These are phyloP conservation scores for Lutjanus argentimaculatus DNA, from an alignment of 2,797 vertebrate species.

Conservation along the genomic window DNA sequence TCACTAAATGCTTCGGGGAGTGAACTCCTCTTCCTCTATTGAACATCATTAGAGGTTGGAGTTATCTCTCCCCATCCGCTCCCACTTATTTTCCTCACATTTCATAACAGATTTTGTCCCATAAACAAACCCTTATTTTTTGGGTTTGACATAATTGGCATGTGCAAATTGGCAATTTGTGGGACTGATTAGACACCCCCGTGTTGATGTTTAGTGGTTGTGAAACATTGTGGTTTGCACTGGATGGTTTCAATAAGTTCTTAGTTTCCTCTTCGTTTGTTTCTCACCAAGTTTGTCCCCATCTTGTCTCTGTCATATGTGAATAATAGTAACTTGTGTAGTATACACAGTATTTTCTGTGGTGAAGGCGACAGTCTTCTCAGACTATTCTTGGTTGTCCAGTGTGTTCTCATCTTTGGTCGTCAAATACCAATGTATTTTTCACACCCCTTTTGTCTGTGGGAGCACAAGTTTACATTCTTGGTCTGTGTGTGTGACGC, in stretches of 20 bases:
- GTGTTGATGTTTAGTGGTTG: constrained; percentile 43
- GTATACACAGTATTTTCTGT: background rate
- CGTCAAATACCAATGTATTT: background rate
- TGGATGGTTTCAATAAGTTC: constrained; percentile 36
- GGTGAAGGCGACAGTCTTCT: background rate
- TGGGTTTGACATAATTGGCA: constrained; percentile 39
- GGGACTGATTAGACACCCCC: constrained; percentile 45
- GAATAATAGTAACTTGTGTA: background rate
- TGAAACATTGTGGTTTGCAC: constrained; percentile 48
- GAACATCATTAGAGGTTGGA: constrained; percentile 35
- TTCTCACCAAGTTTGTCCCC: constrained; percentile 11
- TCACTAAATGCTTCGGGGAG: constrained; percentile 31
- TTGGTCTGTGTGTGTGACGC: no score
- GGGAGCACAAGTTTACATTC: no score
- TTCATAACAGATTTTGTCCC: constrained; percentile 29
- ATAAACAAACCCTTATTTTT: constrained; percentile 36
- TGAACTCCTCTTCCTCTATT: constrained; percentile 33
- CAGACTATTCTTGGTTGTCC: background rate
- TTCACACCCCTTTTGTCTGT: no score
- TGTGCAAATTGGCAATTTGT: constrained; percentile 48
- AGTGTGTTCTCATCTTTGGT: background rate
- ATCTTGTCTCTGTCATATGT: background rate
- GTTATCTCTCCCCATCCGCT: constrained; percentile 25
- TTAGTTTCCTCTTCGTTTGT: constrained; percentile 8
- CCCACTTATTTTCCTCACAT: constrained; percentile 26